A percentile compares a stretch with the other conserved stretches of the same genome.
These are phyloP conservation scores for Pogonophryne albipinna DNA, from an alignment of 2,797 vertebrate genomes.

Conservation along the genomic window DNA sequence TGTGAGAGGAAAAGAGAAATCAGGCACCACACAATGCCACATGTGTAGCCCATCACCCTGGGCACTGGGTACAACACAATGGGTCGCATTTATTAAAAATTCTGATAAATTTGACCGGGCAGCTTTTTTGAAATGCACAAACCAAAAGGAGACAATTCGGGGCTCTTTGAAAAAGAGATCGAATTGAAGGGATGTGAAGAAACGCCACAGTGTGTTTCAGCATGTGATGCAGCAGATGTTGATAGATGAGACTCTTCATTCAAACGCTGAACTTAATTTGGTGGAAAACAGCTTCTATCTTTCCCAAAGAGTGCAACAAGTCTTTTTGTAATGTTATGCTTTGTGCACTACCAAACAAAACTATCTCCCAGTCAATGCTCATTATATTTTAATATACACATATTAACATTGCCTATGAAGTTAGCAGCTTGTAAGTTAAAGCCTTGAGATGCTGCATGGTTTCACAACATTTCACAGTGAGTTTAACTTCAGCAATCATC, in stretches of 20 bases:
- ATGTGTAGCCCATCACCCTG: conserved; percentile 37
- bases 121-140: conserved; percentile 3
- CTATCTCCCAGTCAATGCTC: conserved; percentile 39
- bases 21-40: conserved; percentile 24
- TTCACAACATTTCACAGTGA: conserved; percentile 44
- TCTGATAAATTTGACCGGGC: conserved; percentile 35
- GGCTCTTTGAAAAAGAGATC: conserved; percentile 12
- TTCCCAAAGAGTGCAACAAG: conserved; percentile 19
- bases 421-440: conserved; percentile 28
- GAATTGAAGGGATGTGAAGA: conserved; percentile 21
- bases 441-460: conserved; percentile 22
- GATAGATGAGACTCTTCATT: conserved; percentile 48
- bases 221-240: conserved; percentile 20
- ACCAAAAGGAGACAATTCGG: conserved; percentile 5
- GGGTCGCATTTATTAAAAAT: conserved; percentile 38
- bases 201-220: conserved; percentile 8
- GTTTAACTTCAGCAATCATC: conserved; percentile 35
- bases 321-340: conserved; percentile 64
- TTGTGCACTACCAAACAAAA: conserved; percentile 62
- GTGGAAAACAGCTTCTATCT: background rate
- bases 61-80: conserved; percentile 35
- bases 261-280: conserved; percentile 27
- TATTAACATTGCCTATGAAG: conserved; percentile 50
- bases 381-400: conserved; percentile 58
- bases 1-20: conserved; percentile 3